Evolutionary conservation across 2,888 invertebrate species (phyloP).

Genomic region (Mythimna pallens): DNA sequence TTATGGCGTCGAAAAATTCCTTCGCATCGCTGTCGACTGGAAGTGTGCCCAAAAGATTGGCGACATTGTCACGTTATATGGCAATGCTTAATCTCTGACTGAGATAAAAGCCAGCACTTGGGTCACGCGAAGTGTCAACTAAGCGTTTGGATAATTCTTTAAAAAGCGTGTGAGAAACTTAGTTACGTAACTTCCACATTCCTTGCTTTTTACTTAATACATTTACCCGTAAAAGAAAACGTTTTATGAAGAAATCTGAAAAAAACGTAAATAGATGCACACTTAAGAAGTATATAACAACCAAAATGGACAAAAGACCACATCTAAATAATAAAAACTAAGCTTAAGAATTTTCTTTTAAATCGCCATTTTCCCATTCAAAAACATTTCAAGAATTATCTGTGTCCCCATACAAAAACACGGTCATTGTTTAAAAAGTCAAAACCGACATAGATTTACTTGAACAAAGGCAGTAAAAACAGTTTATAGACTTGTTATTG

Average conservation of each 20-base stretch:
- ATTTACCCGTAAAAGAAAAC: background rate
- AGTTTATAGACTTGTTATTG: conserved; percentile 91
- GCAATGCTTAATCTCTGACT: too few species aligned
- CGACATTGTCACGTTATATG: too few species aligned
- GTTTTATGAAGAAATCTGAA: background rate
- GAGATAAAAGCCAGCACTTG: too few species aligned
- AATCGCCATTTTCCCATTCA: conserved; percentile 76
- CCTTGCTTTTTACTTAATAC: too few species aligned
- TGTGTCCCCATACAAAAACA: conserved; percentile 84
- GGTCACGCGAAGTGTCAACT: too few species aligned
- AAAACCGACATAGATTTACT: conserved; percentile 89
- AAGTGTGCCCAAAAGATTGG: too few species aligned
- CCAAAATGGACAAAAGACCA: conserved; percentile 18
- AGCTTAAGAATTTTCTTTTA: conserved; percentile 47
- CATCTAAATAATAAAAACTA: conserved; percentile 32
- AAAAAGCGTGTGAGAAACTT: too few species aligned
- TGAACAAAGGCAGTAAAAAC: conserved; percentile 91
- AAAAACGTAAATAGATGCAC: background rate
- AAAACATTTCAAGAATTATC: conserved; percentile 82
- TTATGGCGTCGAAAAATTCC: too few species aligned
- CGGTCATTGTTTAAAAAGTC: conserved; percentile 90
- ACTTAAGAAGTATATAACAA: conserved; percentile 25
- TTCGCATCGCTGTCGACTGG: too few species aligned
- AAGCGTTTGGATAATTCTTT: too few species aligned
- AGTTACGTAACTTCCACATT: too few species aligned